These are phyloP conservation scores for Passer domesticus DNA, from an alignment of 2,113 vertebrate species.

Conservation along the genomic window DNA sequence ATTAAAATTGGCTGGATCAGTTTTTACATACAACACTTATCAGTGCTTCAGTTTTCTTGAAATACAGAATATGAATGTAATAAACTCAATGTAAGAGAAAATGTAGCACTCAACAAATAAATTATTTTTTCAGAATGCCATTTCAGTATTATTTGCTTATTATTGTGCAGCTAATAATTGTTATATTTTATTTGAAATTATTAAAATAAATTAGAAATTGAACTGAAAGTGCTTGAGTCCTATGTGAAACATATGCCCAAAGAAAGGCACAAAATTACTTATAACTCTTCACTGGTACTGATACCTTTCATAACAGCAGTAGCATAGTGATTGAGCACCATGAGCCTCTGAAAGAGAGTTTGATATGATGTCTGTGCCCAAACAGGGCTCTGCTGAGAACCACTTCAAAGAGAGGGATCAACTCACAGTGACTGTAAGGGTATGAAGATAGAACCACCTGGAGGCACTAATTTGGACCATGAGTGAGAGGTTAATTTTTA, in stretches of 20 bases:
- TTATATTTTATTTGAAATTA: neutral
- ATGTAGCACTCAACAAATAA: neutral
- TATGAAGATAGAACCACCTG: neutral
- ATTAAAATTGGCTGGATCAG: no score
- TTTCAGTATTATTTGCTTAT: neutral
- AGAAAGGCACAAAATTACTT: neutral
- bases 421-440: rapidly evolving
- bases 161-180: neutral
- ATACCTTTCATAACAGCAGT: neutral
- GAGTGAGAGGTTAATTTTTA: neutral
- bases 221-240: neutral
- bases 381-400: neutral
- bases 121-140: neutral
- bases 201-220: neutral
- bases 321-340: rapidly evolving
- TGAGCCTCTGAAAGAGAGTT: neutral
- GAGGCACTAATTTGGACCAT: neutral
- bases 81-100: neutral
- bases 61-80: slow-evolving; percentile 8
- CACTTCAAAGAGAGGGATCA: neutral
- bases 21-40: neutral
- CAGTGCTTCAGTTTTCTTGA: neutral
- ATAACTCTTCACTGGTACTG: neutral
- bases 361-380: no score
- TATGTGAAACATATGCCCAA: neutral